Evolutionary conservation across 2,797 vertebrate genomes (phyloP).

Genomic region (Aeoliscus strigatus): DNA sequence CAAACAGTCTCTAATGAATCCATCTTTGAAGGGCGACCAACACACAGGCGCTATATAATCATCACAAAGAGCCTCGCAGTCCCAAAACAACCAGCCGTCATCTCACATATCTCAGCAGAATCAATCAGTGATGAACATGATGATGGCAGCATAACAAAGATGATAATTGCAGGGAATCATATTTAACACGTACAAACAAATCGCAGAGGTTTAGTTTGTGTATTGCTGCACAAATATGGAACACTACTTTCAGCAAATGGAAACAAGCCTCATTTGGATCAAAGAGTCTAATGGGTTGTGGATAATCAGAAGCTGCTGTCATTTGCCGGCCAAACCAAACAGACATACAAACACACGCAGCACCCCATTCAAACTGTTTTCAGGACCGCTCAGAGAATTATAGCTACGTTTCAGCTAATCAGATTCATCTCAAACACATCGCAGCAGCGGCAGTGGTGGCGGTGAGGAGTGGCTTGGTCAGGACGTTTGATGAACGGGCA

Average conservation of each 20-base stretch:
- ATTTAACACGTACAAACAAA: constrained; percentile 69
- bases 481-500: constrained; percentile 15
- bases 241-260: constrained; percentile 76
- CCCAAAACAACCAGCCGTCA: too few relatives aligned
- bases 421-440: constrained; percentile 30
- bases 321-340: constrained; percentile 83
- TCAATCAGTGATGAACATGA: constrained; percentile 27
- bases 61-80: too few relatives aligned
- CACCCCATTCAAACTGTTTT: constrained; percentile 70
- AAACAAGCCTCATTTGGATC: constrained; percentile 81
- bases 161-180: constrained; percentile 72
- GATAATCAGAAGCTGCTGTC: constrained; percentile 84
- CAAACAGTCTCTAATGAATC: constrained; percentile 23
- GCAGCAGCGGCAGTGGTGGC: too few relatives aligned
- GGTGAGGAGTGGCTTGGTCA: too few relatives aligned
- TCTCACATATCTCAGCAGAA: constrained; percentile 23
- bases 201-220: constrained; percentile 70
- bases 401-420: constrained; percentile 43
- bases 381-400: constrained; percentile 59
- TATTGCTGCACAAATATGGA: constrained; percentile 78
- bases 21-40: constrained; percentile 25
- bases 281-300: constrained; percentile 81
- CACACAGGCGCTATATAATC: constrained; percentile 39
- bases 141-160: constrained; percentile 18
- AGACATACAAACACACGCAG: constrained; percentile 84